phyloP scores from a whole-genome alignment of 2,797 vertebrate genomes.

The Hypotaenidia philippensis region DNA sequence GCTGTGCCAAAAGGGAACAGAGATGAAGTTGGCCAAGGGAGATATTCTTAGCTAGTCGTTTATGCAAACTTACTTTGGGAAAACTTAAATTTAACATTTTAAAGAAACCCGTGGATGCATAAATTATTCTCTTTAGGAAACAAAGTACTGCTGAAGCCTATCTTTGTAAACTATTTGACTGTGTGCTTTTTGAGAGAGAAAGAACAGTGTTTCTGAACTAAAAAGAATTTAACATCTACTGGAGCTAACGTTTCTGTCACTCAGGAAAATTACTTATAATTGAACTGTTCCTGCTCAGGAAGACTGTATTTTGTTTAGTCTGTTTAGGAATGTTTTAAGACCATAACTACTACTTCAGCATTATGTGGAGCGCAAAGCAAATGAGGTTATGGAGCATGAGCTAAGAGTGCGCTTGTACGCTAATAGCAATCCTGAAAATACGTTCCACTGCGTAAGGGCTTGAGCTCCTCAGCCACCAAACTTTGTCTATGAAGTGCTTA shows the following conservation, averaged over 20 bases:
- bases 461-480: background rate
- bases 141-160: background rate
- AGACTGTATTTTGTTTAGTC: conserved; percentile 43
- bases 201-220: background rate
- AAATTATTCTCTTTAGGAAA: conserved; percentile 14
- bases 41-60: conserved; percentile 24
- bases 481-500: background rate
- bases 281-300: conserved; percentile 27
- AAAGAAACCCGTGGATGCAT: background rate
- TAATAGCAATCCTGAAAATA: background rate
- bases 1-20: conserved; percentile 56
- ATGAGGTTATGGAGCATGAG: background rate
- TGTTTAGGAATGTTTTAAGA: conserved; percentile 28
- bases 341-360: background rate
- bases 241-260: background rate
- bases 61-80: background rate
- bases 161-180: background rate
- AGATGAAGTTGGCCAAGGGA: conserved; percentile 29
- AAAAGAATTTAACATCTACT: background rate
- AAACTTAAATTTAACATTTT: conserved; percentile 25
- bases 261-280: conserved; percentile 1
- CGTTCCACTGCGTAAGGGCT: background rate
- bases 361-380: conserved; percentile 1
- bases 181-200: background rate
- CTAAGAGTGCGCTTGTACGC: background rate